Conservation (phyloP, 2,113 vertebrate species). For the Pedetes capensis region DNA sequence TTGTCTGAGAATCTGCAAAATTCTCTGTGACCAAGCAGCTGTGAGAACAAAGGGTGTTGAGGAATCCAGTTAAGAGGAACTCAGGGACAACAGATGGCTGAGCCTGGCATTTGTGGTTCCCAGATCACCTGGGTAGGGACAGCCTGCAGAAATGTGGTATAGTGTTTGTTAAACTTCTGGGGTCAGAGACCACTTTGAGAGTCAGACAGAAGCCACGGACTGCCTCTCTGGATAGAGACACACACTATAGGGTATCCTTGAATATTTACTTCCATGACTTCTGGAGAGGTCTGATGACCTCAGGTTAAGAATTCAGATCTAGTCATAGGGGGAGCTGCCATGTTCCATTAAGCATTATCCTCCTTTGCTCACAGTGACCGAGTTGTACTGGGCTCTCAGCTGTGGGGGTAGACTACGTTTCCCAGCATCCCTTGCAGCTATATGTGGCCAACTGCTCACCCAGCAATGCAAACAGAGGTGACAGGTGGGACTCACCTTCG, state of each 20-base stretch:
- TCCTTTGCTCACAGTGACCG: too few relatives aligned
- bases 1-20: not conserved
- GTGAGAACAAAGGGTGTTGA: not conserved
- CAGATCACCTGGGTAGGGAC: not conserved
- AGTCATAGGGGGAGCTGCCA: too few relatives aligned
- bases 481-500: not conserved
- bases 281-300: not conserved
- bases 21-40: not conserved
- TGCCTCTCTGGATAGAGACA: not conserved
- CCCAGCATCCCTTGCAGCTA: not conserved
- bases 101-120: not conserved
- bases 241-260: not conserved
- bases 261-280: not conserved
- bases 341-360: not conserved
- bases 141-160: not conserved
- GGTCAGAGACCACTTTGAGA: not conserved
- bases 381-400: not conserved
- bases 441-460: not conserved
- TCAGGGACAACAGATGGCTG: not conserved
- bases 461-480: too few relatives aligned
- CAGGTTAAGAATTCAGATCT: not conserved
- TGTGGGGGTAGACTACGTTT: not conserved
- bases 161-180: too few relatives aligned
- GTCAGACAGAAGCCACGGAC: not conserved
- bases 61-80: not conserved